A percentile compares a stretch with the other conserved stretches of the same genome.
These are phyloP conservation scores for Aporrectodea caliginosa DNA, from an alignment of 1,140 invertebrate species.

Conservation along the genomic window DNA sequence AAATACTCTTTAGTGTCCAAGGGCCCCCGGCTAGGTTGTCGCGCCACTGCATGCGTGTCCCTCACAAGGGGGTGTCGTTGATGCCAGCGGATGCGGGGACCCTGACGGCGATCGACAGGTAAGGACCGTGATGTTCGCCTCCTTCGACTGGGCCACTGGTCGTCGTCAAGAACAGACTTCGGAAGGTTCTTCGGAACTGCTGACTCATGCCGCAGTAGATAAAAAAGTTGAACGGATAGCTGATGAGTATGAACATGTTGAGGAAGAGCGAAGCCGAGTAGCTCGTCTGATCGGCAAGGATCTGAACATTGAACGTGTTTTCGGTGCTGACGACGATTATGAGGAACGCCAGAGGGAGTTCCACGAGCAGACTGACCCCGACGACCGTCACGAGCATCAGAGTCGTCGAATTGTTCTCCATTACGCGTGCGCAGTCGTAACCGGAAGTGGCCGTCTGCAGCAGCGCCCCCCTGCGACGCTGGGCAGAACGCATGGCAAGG, in stretches of 20 bases:
- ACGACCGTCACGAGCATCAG: constrained; percentile 73
- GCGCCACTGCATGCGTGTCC: too few relatives aligned
- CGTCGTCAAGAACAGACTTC: constrained; percentile 66
- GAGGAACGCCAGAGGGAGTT: constrained; percentile 29
- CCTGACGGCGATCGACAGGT: too few relatives aligned
- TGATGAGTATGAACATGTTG: constrained; percentile 76
- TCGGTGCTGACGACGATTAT: constrained; percentile 17
- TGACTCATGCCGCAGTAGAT: constrained; percentile 89
- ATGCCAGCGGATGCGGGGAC: too few relatives aligned
- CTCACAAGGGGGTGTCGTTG: too few relatives aligned
- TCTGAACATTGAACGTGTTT: constrained; percentile 11
- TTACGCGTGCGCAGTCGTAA: constrained; percentile 74
- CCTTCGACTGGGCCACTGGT: not conserved
- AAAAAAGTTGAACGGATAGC: constrained; percentile 85
- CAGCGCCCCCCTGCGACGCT: constrained; percentile 60
- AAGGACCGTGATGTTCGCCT: not conserved
- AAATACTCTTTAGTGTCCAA: too few relatives aligned
- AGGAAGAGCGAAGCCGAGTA: constrained; percentile 11
- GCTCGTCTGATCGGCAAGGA: not conserved
- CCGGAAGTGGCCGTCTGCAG: constrained; percentile 41
- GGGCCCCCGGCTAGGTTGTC: too few relatives aligned
- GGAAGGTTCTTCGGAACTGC: constrained; percentile 84
- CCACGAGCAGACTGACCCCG: constrained; percentile 26
- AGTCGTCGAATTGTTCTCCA: constrained; percentile 82
- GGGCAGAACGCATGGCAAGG: constrained; percentile 74